Conservation (phyloP, 2,797 vertebrate species). For the Xerus rutilus region DNA sequence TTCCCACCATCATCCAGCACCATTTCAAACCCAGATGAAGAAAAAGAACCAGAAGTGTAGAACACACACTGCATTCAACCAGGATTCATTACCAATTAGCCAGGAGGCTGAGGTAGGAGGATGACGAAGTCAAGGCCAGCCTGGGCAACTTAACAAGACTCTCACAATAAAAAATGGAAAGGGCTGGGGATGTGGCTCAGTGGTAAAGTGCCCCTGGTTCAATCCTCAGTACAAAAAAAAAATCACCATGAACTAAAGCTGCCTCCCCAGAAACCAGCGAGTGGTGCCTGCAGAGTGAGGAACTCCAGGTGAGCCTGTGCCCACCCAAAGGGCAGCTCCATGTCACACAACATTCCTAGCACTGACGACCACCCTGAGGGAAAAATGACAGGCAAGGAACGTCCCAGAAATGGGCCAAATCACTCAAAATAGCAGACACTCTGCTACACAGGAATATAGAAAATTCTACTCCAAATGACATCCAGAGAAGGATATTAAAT, state of each 20-base stretch:
- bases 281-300: neutral
- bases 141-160: too few species aligned
- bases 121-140: too few species aligned
- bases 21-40: neutral
- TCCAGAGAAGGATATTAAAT: neutral
- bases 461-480: constrained; percentile 9
- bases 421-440: neutral
- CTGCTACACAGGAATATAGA: neutral
- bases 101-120: too few species aligned
- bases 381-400: neutral
- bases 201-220: too few species aligned
- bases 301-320: neutral
- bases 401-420: neutral
- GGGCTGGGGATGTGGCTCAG: too few species aligned
- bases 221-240: too few species aligned
- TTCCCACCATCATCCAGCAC: neutral
- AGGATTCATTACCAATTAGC: neutral
- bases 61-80: too few species aligned
- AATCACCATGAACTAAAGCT: neutral
- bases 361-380: neutral
- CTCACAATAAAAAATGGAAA: too few species aligned
- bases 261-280: neutral
- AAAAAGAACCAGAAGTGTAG: neutral
- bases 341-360: neutral
- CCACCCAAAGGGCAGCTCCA: neutral